phyloP scores from a whole-genome alignment of 2,888 invertebrate species.

The Stenodema calcarata region DNA sequence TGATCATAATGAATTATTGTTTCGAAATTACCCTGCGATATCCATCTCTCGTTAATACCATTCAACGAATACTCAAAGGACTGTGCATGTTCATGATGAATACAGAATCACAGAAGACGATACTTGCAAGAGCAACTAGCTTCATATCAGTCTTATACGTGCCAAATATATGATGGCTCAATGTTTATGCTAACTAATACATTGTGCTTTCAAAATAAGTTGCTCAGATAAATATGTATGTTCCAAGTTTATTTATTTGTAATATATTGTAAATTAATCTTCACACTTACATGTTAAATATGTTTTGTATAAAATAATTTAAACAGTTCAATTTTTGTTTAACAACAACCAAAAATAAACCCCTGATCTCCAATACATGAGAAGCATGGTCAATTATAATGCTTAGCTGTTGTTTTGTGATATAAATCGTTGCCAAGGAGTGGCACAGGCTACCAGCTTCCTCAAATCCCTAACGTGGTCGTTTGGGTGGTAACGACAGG shows the following conservation, averaged over 20 bases:
- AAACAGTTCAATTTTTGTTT: background rate
- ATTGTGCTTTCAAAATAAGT: background rate
- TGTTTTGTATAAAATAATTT: background rate
- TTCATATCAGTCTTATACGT: background rate
- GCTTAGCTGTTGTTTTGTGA: no score
- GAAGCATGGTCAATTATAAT: no score
- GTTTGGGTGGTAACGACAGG: no score
- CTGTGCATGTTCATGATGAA: background rate
- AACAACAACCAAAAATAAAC: background rate
- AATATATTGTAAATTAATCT: slow-evolving; percentile 23
- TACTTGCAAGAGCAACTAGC: background rate
- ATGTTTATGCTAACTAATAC: background rate
- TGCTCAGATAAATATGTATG: background rate
- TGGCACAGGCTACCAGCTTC: no score
- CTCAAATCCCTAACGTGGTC: no score
- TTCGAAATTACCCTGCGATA: no score
- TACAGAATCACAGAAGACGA: background rate
- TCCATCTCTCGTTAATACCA: no score
- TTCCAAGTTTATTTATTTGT: background rate
- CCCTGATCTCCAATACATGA: no score
- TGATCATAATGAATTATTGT: no score
- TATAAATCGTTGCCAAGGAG: no score
- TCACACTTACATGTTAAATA: background rate
- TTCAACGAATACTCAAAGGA: no score
- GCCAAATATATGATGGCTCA: slow-evolving; percentile 1